Evolutionary conservation across 2,797 vertebrate genomes (phyloP).

Genomic region (Huso huso): DNA sequence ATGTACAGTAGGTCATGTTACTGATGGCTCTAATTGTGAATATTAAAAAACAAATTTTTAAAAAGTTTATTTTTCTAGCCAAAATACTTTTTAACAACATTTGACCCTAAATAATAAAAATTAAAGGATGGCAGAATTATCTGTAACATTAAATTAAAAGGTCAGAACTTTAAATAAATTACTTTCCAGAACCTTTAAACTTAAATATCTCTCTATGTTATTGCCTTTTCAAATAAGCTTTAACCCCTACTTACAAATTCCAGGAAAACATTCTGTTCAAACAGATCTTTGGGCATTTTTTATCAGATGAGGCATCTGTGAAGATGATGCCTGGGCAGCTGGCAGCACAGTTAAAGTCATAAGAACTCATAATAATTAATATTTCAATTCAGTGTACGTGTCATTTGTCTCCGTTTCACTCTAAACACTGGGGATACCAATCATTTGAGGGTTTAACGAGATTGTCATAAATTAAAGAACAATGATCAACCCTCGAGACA

Average conservation of each 20-base stretch:
- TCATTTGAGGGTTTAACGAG: conserved; percentile 51
- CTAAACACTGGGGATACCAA: conserved; percentile 45
- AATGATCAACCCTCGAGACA: conserved; percentile 56
- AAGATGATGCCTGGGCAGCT: conserved; percentile 3
- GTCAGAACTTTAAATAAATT: not conserved
- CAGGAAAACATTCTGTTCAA: conserved; percentile 5
- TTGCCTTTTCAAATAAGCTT: not conserved
- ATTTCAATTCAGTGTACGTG: conserved; percentile 44
- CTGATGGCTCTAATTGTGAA: too few species aligned
- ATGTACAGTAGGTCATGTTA: too few species aligned
- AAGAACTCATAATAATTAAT: conserved; percentile 44
- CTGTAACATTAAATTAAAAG: not conserved
- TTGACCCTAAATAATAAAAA: too few species aligned
- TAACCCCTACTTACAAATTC: conserved; percentile 1
- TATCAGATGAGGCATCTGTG: conserved; percentile 8
- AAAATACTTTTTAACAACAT: too few species aligned
- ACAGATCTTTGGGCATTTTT: conserved; percentile 1
- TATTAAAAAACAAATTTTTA: too few species aligned
- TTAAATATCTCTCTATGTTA: not conserved
- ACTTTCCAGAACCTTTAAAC: not conserved
- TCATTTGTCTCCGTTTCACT: conserved; percentile 54
- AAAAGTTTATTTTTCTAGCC: too few species aligned
- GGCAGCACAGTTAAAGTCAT: conserved; percentile 1
- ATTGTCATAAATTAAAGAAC: conserved; percentile 50
- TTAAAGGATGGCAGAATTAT: too few species aligned